These are phyloP conservation scores for Lutjanus campechanus DNA, from an alignment of 2,797 vertebrate genomes.

Conservation along the genomic window DNA sequence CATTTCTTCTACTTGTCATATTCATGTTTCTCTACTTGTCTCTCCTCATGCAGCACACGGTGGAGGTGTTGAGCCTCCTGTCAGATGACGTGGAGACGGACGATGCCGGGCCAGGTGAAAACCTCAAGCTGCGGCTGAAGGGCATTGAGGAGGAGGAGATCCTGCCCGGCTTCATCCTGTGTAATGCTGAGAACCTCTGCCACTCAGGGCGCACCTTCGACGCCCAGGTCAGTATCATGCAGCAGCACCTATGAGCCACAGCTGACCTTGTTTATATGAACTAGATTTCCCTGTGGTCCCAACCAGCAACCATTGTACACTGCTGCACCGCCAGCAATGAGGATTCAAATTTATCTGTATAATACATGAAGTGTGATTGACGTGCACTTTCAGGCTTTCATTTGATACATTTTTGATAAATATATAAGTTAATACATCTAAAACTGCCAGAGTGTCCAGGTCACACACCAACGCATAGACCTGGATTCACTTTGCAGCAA, in stretches of 20 bases:
- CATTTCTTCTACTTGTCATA: not conserved
- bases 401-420: too few species aligned
- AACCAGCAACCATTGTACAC: not conserved
- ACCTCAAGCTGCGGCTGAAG: slow-evolving; percentile 96
- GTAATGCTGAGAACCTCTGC: slow-evolving; percentile 95
- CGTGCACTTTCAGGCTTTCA: too few species aligned
- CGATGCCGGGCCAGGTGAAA: slow-evolving; percentile 93
- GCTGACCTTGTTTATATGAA: not conserved
- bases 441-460: too few species aligned
- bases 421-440: too few species aligned
- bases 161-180: slow-evolving; percentile 96
- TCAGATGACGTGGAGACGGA: slow-evolving; percentile 98
- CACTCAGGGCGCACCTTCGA: slow-evolving; percentile 98
- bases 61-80: slow-evolving; percentile 96
- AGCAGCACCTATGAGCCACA: not conserved
- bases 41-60: slow-evolving; percentile 89
- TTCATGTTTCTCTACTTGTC: not conserved
- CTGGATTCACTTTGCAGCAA: too few species aligned
- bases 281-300: too few species aligned
- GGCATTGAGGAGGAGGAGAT: slow-evolving; percentile 99
- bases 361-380: too few species aligned
- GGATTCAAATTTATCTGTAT: too few species aligned
- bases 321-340: not conserved
- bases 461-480: too few species aligned
- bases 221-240: slow-evolving; percentile 90